Evolutionary conservation across 2,888 invertebrate genomes (phyloP).

Genomic region (Dascillus cervinus): DNA sequence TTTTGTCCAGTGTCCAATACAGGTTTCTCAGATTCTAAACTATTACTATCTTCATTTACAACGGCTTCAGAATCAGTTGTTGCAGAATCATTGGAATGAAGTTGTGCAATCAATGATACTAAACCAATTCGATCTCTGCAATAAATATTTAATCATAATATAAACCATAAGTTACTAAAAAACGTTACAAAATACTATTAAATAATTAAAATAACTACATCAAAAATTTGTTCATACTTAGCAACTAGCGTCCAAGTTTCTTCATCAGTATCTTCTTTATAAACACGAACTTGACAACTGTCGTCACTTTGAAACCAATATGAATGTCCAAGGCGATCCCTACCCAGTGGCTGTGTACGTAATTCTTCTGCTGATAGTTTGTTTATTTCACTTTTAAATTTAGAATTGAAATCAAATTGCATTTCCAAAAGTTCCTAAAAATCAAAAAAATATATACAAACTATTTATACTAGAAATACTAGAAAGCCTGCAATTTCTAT

Average conservation of each 20-base stretch:
- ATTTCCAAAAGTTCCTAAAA: slow-evolving; percentile 78
- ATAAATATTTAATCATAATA: slow-evolving; percentile 9
- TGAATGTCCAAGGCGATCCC: slow-evolving; percentile 81
- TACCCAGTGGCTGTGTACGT: slow-evolving; percentile 81
- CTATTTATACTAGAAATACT: background rate
- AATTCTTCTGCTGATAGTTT: slow-evolving; percentile 71
- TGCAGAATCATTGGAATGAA: slow-evolving; percentile 64
- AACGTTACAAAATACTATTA: no score
- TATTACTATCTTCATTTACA: slow-evolving; percentile 59
- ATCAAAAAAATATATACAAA: slow-evolving; percentile 6
- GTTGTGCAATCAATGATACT: slow-evolving; percentile 65
- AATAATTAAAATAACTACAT: no score
- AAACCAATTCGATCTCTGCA: slow-evolving; percentile 60
- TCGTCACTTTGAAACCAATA: slow-evolving; percentile 93
- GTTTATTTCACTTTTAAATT: slow-evolving; percentile 85
- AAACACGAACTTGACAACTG: slow-evolving; percentile 83
- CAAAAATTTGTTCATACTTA: slow-evolving; percentile 48
- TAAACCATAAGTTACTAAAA: background rate
- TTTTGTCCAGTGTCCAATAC: slow-evolving; percentile 14
- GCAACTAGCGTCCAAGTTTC: slow-evolving; percentile 93
- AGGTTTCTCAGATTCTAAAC: slow-evolving; percentile 50
- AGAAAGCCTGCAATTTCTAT: background rate
- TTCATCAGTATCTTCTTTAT: slow-evolving; percentile 93
- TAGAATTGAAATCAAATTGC: slow-evolving; percentile 90
- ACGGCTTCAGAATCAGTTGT: slow-evolving; percentile 47